Conservation (phyloP, 2,797 vertebrate genomes). For the Schizopygopsis pylzovi region DNA sequence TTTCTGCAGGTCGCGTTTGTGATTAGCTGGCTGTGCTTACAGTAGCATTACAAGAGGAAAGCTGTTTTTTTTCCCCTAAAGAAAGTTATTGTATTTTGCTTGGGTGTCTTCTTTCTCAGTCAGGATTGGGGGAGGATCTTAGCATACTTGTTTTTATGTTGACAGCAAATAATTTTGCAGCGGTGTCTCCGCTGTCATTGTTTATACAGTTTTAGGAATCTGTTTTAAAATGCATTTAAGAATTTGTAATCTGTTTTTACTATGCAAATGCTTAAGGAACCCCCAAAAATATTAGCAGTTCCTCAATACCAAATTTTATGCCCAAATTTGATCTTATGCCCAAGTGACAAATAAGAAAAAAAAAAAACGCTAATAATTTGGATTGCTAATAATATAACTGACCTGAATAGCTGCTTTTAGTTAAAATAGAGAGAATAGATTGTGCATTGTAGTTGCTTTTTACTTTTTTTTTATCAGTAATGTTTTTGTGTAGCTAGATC, state of each 20-base stretch:
- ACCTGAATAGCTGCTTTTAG: neutral
- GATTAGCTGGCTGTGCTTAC: conserved; percentile 5
- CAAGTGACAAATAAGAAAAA: neutral
- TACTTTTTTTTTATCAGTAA: neutral
- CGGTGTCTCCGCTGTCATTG: neutral
- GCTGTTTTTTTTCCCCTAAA: neutral
- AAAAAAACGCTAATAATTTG: neutral
- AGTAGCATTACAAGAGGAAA: conserved; percentile 2
- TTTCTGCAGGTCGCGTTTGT: conserved; percentile 16
- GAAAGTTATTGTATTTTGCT: neutral
- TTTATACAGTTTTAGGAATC: neutral
- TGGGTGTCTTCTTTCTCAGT: neutral
- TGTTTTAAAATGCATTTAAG: neutral
- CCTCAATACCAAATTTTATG: neutral
- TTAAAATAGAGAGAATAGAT: neutral
- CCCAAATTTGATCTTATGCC: neutral
- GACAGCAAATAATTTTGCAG: neutral
- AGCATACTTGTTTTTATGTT: neutral
- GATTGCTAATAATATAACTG: neutral
- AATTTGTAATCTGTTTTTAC: neutral
- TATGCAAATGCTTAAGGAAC: neutral
- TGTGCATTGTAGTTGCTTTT: neutral
- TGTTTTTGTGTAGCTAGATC: neutral
- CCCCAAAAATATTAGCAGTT: neutral
- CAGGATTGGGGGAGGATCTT: neutral